These are phyloP conservation scores for Lottia scabra DNA, from an alignment of 2,888 invertebrate genomes.

Conservation along the genomic window DNA sequence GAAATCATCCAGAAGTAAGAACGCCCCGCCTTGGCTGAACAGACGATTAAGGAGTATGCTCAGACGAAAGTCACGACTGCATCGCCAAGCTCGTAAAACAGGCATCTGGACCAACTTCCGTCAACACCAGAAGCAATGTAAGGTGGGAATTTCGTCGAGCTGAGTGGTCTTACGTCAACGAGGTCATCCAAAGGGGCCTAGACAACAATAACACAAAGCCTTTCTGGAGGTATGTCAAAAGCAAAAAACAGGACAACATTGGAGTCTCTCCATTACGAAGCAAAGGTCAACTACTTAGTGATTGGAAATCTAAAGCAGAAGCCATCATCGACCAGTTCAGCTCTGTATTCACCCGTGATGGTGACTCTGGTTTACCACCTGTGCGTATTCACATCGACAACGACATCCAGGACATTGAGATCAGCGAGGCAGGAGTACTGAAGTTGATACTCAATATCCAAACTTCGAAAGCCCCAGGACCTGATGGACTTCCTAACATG, in stretches of 20 bases:
- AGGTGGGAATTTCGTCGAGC: neutral
- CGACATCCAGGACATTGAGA: neutral
- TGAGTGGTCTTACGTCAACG: no score
- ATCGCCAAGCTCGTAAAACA: no score
- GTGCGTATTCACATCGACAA: neutral
- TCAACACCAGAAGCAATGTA: neutral
- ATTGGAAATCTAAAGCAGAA: slow-evolving; percentile 27
- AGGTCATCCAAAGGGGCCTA: neutral
- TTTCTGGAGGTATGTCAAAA: slow-evolving; percentile 34
- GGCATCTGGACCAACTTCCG: no score
- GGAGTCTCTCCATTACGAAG: slow-evolving; percentile 27
- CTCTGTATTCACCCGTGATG: slow-evolving; percentile 26
- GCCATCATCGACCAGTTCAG: slow-evolving; percentile 29
- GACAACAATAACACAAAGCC: slow-evolving; percentile 30
- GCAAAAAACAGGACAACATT: slow-evolving; percentile 25
- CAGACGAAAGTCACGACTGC: no score
- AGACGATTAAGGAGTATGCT: no score
- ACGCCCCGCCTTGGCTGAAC: no score
- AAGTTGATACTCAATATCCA: no score
- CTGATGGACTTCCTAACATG: no score
- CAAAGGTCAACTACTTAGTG: slow-evolving; percentile 24
- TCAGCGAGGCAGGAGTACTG: neutral
- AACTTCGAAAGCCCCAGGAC: no score
- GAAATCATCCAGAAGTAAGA: no score
- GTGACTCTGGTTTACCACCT: neutral